Evolutionary conservation across 2,113 vertebrate genomes (phyloP).

Genomic region (Gallinago jamesoni): DNA sequence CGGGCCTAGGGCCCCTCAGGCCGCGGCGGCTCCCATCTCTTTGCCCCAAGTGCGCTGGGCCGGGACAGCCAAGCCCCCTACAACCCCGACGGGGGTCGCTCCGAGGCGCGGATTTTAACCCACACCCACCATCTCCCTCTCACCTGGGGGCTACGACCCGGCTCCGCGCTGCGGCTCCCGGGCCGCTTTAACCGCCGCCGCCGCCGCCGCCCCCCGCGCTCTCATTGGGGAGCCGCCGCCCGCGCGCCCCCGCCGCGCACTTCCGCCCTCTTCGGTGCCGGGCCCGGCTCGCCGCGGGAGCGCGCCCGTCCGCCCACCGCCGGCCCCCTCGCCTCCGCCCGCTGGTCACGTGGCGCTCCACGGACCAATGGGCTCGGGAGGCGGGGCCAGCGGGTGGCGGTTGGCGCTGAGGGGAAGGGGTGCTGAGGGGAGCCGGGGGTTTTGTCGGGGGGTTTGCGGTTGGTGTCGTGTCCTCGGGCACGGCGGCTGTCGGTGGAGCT

Average conservation of each 20-base stretch:
- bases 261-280: not conserved
- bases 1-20: not conserved
- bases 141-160: not conserved
- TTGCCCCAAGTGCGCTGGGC: not conserved
- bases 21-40: not conserved
- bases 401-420: not conserved
- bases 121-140: not conserved
- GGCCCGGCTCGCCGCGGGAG: not conserved
- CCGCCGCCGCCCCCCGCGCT: not conserved
- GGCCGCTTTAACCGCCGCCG: not conserved
- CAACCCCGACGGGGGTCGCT: rapidly evolving
- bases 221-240: constrained; percentile 5
- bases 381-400: not conserved
- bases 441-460: too few species aligned
- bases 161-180: not conserved
- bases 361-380: not conserved
- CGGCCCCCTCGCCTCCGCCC: too few species aligned
- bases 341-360: rapidly evolving
- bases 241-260: constrained; percentile 10
- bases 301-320: not conserved
- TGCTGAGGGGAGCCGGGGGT: not conserved
- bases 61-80: not conserved
- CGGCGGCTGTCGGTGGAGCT: rapidly evolving
- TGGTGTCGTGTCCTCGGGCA: too few species aligned
- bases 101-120: too few species aligned